A percentile compares a stretch with the other conserved stretches of the same genome.
phyloP scores from a whole-genome alignment of 2,113 vertebrate species.

The Clarias gariepinus region DNA sequence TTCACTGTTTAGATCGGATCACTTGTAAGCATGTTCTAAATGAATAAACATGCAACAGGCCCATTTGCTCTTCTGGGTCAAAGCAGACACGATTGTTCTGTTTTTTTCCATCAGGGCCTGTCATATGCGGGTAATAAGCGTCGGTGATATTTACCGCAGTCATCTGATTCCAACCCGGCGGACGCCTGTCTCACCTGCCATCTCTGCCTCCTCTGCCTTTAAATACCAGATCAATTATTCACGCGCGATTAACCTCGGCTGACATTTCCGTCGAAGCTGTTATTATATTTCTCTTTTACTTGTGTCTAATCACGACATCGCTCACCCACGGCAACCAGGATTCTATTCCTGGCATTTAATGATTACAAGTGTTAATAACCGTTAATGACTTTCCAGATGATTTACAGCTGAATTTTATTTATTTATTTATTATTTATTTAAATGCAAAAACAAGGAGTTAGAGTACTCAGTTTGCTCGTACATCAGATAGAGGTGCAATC shows the following conservation, averaged over 20 bases:
- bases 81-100: not conserved
- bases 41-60: not conserved
- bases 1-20: not conserved
- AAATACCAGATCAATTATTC: slow-evolving; percentile 51
- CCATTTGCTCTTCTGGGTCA: not conserved
- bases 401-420: not conserved
- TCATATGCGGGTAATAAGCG: not conserved
- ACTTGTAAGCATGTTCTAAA: not conserved
- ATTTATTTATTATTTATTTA: no score
- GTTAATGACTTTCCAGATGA: not conserved
- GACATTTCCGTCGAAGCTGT: slow-evolving; percentile 34
- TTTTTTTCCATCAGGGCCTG: not conserved
- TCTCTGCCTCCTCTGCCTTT: slow-evolving; percentile 23
- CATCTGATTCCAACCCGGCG: slow-evolving; percentile 13
- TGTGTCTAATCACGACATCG: not conserved
- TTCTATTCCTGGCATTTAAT: not conserved
- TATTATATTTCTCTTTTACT: not conserved
- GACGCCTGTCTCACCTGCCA: slow-evolving; percentile 37
- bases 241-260: slow-evolving; percentile 40
- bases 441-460: no score
- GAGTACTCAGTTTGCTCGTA: not conserved
- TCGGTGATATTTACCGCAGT: slow-evolving; percentile 23
- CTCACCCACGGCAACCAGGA: not conserved
- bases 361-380: not conserved
- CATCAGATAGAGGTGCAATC: not conserved